phyloP scores from a whole-genome alignment of 1,140 invertebrate genomes.

The Drosophila sucinea region DNA sequence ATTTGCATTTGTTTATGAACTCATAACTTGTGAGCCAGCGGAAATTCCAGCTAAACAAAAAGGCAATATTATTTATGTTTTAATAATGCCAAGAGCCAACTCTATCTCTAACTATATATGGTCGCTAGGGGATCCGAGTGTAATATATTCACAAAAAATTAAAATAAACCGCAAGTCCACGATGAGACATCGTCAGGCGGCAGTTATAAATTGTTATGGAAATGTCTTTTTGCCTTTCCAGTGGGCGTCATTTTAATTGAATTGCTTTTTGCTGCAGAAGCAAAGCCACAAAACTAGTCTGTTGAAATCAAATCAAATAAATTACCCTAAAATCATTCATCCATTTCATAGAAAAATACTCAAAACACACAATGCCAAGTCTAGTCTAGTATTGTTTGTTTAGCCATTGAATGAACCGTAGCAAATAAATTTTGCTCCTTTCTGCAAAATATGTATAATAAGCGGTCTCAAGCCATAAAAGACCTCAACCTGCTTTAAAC shows the following conservation, averaged over 20 bases:
- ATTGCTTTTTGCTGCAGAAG: constrained; percentile 52
- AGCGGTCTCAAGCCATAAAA: constrained; percentile 15
- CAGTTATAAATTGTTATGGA: constrained; percentile 79
- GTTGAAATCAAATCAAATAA: constrained; percentile 48
- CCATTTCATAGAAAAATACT: constrained; percentile 4
- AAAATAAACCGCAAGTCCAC: constrained; percentile 57
- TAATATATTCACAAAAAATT: constrained; percentile 74
- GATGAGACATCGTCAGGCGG: constrained; percentile 52
- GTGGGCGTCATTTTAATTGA: constrained; percentile 77
- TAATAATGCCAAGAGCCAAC: constrained; percentile 60
- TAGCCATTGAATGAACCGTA: not conserved
- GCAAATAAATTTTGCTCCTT: constrained; percentile 18
- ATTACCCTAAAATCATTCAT: constrained; percentile 24
- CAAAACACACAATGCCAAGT: constrained; percentile 1
- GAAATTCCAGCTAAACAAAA: constrained; percentile 71
- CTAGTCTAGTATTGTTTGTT: not conserved
- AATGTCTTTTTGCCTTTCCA: constrained; percentile 43
- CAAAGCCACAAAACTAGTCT: constrained; percentile 33
- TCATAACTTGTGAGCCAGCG: constrained; percentile 63
- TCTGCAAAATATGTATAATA: constrained; percentile 38
- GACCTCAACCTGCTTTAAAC: constrained; percentile 41
- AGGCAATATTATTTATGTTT: constrained; percentile 76
- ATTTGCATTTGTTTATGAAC: constrained; percentile 79
- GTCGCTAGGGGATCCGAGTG: constrained; percentile 22
- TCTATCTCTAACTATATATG: constrained; percentile 52